Evolutionary conservation across 35 echinoderm and acorn worm genomes (phyloP).

Genomic region (Acanthaster planci): DNA sequence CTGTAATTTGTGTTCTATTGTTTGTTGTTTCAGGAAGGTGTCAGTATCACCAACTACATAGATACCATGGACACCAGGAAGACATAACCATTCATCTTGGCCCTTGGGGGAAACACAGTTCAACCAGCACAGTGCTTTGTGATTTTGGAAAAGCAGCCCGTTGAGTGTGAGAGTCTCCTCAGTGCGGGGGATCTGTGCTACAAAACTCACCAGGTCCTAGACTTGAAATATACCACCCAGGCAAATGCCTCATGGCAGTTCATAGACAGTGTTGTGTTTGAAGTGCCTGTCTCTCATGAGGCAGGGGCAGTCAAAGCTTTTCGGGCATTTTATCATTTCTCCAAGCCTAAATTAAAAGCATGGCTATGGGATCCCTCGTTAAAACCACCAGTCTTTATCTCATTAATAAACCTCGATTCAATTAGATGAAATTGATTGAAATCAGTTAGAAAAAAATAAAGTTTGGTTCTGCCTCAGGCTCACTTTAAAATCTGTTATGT

Average conservation of each 20-base stretch:
- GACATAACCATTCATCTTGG: neutral
- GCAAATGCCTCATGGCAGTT: neutral
- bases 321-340: conserved; percentile 11
- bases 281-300: neutral
- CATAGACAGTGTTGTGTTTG: conserved; percentile 19
- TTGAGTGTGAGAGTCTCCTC: neutral
- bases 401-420: too few relatives aligned
- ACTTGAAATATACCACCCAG: conserved; percentile 24
- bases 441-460: too few relatives aligned
- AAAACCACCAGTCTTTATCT: too few relatives aligned
- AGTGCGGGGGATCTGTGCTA: conserved; percentile 24
- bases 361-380: too few relatives aligned
- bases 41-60: neutral
- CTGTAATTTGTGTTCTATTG: too few relatives aligned
- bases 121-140: neutral
- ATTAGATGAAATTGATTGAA: too few relatives aligned
- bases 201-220: conserved; percentile 22
- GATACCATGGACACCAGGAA: neutral
- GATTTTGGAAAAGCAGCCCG: neutral
- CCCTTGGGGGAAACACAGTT: neutral
- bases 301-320: neutral
- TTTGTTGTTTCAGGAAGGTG: conserved; percentile 31
- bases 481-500: too few relatives aligned
- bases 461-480: too few relatives aligned
- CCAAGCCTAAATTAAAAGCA: too few relatives aligned